These are phyloP conservation scores for Plusia festucae DNA, from an alignment of 2,888 invertebrate species.

Conservation along the genomic window DNA sequence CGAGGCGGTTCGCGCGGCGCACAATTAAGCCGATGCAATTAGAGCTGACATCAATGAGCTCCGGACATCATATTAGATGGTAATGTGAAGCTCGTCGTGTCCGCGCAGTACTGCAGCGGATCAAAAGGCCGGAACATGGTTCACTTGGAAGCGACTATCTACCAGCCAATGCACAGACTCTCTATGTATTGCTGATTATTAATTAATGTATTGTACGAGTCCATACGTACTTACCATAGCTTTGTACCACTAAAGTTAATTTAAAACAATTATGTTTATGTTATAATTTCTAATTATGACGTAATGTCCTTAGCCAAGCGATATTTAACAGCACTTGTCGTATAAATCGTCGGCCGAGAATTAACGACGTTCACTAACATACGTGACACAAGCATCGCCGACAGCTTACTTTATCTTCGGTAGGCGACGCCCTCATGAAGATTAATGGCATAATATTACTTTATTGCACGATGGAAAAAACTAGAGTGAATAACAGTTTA, in stretches of 20 bases:
- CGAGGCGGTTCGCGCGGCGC: conserved; percentile 1
- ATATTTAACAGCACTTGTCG: conserved; percentile 39
- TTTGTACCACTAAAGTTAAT: no score
- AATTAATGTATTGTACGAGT: background rate
- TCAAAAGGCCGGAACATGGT: background rate
- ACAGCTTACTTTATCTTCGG: no score
- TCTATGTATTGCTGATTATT: no score
- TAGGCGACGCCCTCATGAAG: no score
- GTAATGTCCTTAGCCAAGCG: conserved; percentile 17
- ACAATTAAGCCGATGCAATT: conserved; percentile 33
- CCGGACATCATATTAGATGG: conserved; percentile 30
- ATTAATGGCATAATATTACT: no score
- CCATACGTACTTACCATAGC: no score
- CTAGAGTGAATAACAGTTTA: background rate
- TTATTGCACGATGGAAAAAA: no score
- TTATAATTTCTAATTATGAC: no score
- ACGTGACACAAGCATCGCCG: no score
- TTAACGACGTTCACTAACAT: background rate
- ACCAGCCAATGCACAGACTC: no score
- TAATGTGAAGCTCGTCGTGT: conserved; percentile 11
- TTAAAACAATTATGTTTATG: no score
- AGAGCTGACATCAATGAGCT: conserved; percentile 24
- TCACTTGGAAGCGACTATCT: no score
- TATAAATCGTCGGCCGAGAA: conserved; percentile 24
- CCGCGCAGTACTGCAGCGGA: background rate